phyloP scores from a whole-genome alignment of 2,888 invertebrate genomes.

The Serrognathus titanus region DNA sequence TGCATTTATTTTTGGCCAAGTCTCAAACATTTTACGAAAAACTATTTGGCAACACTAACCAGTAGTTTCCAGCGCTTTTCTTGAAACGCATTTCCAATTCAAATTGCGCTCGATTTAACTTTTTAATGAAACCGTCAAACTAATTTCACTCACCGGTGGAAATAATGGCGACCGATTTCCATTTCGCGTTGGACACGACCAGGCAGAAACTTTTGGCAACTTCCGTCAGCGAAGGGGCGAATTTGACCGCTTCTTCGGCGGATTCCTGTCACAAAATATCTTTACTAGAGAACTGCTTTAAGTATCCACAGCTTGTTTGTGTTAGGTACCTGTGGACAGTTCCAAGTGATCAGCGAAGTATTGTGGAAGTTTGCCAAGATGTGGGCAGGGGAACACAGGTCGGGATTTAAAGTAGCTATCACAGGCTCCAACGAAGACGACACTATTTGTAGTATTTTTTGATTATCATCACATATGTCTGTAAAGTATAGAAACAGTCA shows the following conservation, averaged over 20 bases:
- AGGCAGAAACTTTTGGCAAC: constrained; percentile 51
- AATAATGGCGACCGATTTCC: constrained; percentile 55
- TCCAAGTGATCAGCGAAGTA: constrained; percentile 53
- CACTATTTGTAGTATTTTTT: constrained; percentile 49
- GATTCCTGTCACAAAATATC: constrained; percentile 11
- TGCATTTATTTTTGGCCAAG: no score
- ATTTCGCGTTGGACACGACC: constrained; percentile 52
- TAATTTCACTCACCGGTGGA: constrained; percentile 49
- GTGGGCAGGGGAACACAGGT: constrained; percentile 51
- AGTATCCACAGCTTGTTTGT: constrained; percentile 8
- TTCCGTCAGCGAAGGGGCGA: constrained; percentile 50
- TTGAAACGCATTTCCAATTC: no score
- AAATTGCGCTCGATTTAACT: no score
- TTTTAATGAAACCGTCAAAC: no score
- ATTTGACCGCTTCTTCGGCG: constrained; percentile 16
- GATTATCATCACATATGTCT: constrained; percentile 53
- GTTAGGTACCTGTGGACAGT: constrained; percentile 53
- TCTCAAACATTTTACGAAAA: no score
- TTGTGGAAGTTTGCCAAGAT: constrained; percentile 53
- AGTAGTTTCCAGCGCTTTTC: no score
- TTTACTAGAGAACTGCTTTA: neutral
- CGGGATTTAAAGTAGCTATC: constrained; percentile 52
- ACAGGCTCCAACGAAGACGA: constrained; percentile 47
- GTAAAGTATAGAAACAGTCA: constrained; percentile 33
- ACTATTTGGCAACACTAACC: no score